Conservation (phyloP, 2,888 invertebrate genomes). For the Cephus spinipes region DNA sequence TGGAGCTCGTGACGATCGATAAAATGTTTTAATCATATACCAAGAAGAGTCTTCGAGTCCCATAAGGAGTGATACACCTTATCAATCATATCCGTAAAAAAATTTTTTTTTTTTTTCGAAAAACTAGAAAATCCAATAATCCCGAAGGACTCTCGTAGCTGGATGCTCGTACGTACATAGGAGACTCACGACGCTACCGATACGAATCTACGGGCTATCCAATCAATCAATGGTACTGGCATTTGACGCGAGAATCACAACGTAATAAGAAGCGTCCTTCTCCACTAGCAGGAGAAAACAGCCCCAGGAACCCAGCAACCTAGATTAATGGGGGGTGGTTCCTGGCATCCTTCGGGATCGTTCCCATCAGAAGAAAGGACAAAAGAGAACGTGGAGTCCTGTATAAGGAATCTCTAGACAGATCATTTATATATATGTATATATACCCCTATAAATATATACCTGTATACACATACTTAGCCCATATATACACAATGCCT, state of each 20-base stretch:
- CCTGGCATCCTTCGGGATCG: background rate
- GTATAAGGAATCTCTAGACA: background rate
- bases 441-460: no score
- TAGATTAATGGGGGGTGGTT: constrained; percentile 4
- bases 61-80: no score
- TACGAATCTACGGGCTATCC: constrained; percentile 14
- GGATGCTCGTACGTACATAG: constrained; percentile 26
- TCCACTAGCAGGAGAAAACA: background rate
- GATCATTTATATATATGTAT: background rate
- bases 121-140: constrained; percentile 35
- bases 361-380: background rate
- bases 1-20: no score
- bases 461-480: background rate
- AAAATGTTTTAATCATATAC: no score
- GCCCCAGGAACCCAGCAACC: background rate
- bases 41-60: no score
- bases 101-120: constrained; percentile 12
- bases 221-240: constrained; percentile 32
- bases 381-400: background rate
- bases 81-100: background rate
- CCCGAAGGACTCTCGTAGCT: constrained; percentile 17
- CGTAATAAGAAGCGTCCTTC: constrained; percentile 7
- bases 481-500: background rate
- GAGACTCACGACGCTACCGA: background rate
- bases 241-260: constrained; percentile 30